Percentiles rank a stretch among this genome's conserved stretches.
phyloP scores from a whole-genome alignment of 2,888 invertebrate species.

The Hartigia nigra region DNA sequence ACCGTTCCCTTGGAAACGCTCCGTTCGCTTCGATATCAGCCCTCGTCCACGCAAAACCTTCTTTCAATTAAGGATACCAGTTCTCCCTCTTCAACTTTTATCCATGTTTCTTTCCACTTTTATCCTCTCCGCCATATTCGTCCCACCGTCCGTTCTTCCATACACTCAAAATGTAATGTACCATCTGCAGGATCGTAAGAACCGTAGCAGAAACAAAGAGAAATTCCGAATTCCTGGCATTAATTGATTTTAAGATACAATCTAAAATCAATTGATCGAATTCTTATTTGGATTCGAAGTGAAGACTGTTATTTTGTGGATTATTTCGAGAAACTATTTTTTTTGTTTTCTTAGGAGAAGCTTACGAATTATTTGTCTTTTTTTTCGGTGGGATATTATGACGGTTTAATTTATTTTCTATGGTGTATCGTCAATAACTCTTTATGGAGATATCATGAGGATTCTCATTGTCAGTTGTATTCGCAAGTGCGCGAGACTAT shows the following conservation, averaged over 20 bases:
- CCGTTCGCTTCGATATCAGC: conserved; percentile 53
- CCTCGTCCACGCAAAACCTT: conserved; percentile 51
- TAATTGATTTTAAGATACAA: neutral
- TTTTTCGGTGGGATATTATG: neutral
- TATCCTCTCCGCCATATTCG: neutral
- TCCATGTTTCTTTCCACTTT: neutral
- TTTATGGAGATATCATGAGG: neutral
- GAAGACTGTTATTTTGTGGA: neutral
- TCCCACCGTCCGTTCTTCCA: neutral
- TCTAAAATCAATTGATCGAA: neutral
- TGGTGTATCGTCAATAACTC: conserved; percentile 18
- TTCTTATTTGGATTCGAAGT: neutral
- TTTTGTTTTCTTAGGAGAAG: neutral
- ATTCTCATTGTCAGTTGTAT: neutral
- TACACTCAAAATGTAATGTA: neutral
- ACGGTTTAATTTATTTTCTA: conserved; percentile 15
- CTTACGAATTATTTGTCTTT: neutral
- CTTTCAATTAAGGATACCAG: conserved; percentile 55
- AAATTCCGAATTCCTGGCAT: neutral
- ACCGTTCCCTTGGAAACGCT: conserved; percentile 62
- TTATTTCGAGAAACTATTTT: conserved; percentile 30
- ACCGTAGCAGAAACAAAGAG: neutral
- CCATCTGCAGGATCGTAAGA: neutral
- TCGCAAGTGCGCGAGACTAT: conserved; percentile 37
- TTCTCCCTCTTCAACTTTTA: conserved; percentile 16